Conservation (phyloP, 2,888 invertebrate genomes). For the Melitaea athalia region DNA sequence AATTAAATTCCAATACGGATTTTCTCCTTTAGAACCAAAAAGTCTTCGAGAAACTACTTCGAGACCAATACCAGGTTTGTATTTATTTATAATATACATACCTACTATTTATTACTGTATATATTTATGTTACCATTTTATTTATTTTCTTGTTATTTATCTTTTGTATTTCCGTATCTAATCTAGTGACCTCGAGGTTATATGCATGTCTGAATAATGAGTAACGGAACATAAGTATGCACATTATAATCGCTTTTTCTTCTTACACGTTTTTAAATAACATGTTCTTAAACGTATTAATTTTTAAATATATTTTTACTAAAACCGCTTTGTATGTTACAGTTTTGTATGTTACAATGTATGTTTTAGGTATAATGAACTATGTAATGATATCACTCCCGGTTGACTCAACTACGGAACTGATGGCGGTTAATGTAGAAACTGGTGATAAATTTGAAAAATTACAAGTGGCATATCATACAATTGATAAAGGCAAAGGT, state of each 20-base stretch:
- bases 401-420: constrained; percentile 29
- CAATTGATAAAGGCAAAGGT: constrained; percentile 39
- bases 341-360: neutral
- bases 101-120: too few relatives aligned
- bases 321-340: too few relatives aligned
- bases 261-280: too few relatives aligned
- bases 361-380: constrained; percentile 22
- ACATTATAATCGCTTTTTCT: too few relatives aligned
- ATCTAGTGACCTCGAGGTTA: too few relatives aligned
- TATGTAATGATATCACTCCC: constrained; percentile 35
- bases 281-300: too few relatives aligned
- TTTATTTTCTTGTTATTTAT: too few relatives aligned
- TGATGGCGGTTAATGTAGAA: constrained; percentile 49
- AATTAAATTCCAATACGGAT: constrained; percentile 59
- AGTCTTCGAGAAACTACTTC: constrained; percentile 59
- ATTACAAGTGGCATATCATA: constrained; percentile 43
- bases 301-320: too few relatives aligned
- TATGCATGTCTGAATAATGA: too few relatives aligned
- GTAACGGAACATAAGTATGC: too few relatives aligned
- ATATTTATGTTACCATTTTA: too few relatives aligned
- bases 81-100: neutral
- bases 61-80: constrained; percentile 63
- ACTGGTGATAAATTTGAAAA: constrained; percentile 43
- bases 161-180: too few relatives aligned
- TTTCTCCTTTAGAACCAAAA: constrained; percentile 55